Base-by-base conservation (phyloP, 2,888 invertebrate genomes). In the Epinotia ramella region DNA sequence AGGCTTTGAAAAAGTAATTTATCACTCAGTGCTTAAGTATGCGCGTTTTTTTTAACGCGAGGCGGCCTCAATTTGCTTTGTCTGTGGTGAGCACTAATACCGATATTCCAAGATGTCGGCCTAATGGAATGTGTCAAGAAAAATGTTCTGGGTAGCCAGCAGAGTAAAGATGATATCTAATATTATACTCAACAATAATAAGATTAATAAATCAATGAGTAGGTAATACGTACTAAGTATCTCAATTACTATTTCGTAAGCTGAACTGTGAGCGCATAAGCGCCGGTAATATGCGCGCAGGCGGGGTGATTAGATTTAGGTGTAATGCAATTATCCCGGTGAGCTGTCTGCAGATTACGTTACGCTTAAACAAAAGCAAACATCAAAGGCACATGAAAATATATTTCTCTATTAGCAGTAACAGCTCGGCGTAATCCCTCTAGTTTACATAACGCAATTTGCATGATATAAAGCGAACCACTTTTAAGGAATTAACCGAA, bases 401-500 rank as follows among this genome's bases (percentile, higher is more conserved):
- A 73, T 67, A 59, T 73, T 73, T 65, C 60, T 60, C 73, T 67
- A 73, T 73, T 73, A 73, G 60, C 60, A 56, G 62, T 62, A 56
- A 62, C 67, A 62, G 53, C 73, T 72, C 59, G 28, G 57, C 33
- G 16, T 73, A 68, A 67, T 62, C 67, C 53, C 66, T 62, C 56
- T 73, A 73, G 73, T 73, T 68, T 56, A 73, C 73, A 68, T 73
- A 73, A 73, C 53, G 16, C 49, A 66, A 73, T 73, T 73, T 56
- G 62, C 67, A 68, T 68, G 62, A 56, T 56, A 73, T 73, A 73
- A 73, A 73, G 73, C 70, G 70, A 71, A 71, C 46, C 74, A 59
- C 75, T 75, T 75, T 71, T 75, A 71, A 71, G 60, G 66, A 75
- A 75, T 71, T 75, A 66, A 67, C 71, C 44, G 56, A 66, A 76